Percentiles rank a stretch among this genome's conserved stretches.
Evolutionary conservation across 1,140 invertebrate genomes (phyloP).

Genomic region (Carposina sasakii): DNA sequence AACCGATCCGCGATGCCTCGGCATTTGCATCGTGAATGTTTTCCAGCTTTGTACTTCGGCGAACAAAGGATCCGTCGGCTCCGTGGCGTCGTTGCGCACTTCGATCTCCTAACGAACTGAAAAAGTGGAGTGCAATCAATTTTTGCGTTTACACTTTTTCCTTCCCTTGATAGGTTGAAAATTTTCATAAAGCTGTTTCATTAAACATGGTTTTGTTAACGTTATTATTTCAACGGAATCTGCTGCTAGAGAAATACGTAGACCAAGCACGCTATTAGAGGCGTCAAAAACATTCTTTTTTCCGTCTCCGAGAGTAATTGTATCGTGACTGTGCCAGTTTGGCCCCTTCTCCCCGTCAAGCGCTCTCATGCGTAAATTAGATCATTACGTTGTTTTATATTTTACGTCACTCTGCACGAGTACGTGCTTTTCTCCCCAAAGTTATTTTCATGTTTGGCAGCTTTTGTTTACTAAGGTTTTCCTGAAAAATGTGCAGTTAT

Average conservation of each 20-base stretch:
- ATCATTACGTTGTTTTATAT: conserved; percentile 34
- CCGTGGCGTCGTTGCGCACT: no score
- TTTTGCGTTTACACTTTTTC: conserved; percentile 1
- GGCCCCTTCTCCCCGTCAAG: conserved; percentile 23
- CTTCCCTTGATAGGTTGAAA: neutral
- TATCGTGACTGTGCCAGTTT: conserved; percentile 44
- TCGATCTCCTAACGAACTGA: neutral
- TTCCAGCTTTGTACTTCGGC: neutral
- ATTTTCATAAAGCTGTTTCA: neutral
- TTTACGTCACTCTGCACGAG: no score
- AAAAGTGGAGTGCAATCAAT: conserved; percentile 6
- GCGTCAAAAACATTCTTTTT: conserved; percentile 33
- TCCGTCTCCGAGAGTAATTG: conserved; percentile 44
- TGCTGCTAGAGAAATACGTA: neutral
- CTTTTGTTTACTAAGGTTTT: no score
- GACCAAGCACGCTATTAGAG: neutral
- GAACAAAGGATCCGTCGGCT: neutral
- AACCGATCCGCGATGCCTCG: conserved; percentile 7
- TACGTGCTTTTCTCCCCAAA: no score
- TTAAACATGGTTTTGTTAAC: conserved; percentile 1
- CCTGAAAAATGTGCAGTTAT: no score
- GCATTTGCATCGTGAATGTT: neutral
- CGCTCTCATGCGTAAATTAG: conserved; percentile 31
- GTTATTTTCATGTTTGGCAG: no score
- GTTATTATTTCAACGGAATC: neutral